These are phyloP conservation scores for Argyra leucocephala DNA, from an alignment of 2,888 invertebrate species.

Conservation along the genomic window DNA sequence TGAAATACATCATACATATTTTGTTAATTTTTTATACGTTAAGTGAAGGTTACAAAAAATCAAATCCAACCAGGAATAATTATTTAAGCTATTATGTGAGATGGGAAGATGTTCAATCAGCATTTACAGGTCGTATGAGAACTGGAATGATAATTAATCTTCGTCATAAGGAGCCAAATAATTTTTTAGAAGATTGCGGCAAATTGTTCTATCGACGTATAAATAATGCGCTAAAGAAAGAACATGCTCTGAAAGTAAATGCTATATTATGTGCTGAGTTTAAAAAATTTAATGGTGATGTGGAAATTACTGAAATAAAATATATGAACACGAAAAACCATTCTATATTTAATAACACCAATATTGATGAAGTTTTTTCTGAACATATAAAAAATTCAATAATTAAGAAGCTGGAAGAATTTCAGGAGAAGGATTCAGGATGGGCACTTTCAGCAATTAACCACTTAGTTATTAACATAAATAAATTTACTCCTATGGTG, in stretches of 20 bases:
- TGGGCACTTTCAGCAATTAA: slow-evolving; percentile 14
- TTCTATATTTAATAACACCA: not conserved
- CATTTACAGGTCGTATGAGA: too few relatives aligned
- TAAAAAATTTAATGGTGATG: not conserved
- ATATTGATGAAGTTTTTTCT: too few relatives aligned
- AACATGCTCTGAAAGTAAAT: slow-evolving; percentile 5
- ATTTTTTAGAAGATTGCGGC: slow-evolving; percentile 10
- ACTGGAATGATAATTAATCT: not conserved
- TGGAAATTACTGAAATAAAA: slow-evolving; percentile 7
- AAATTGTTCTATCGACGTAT: not conserved
- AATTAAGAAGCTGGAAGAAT: not conserved
- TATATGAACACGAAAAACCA: slow-evolving; percentile 10
- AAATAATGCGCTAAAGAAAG: not conserved
- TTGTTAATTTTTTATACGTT: too few relatives aligned
- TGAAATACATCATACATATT: too few relatives aligned
- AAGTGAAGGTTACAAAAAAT: too few relatives aligned
- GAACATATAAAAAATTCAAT: too few relatives aligned
- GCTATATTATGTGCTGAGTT: not conserved
- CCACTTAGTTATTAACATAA: slow-evolving; percentile 15
- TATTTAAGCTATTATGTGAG: too few relatives aligned
- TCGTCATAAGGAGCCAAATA: slow-evolving; percentile 9
- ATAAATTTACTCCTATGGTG: slow-evolving; percentile 19
- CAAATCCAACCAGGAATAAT: too few relatives aligned
- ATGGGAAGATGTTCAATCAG: too few relatives aligned
- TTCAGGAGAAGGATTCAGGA: slow-evolving; percentile 14